Evolutionary conservation across 2,113 vertebrate genomes (phyloP).

Genomic region (Macrotus californicus): DNA sequence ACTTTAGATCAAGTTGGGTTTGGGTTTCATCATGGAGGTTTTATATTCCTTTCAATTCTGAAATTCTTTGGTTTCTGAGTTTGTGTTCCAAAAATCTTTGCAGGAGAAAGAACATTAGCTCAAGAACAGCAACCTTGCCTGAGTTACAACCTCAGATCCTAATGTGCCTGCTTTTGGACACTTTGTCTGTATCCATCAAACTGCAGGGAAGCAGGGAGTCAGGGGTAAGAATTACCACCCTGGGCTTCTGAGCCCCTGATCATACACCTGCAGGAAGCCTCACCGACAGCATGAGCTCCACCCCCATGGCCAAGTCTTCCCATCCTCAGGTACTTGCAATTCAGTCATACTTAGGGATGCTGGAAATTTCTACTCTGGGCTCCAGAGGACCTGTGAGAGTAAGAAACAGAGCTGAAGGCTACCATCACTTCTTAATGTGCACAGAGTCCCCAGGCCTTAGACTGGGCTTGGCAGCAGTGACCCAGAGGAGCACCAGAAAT

Average conservation of each 20-base stretch:
- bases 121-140: neutral
- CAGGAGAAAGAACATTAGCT: neutral
- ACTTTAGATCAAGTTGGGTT: neutral
- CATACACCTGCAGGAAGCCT: neutral
- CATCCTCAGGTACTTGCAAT: neutral
- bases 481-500: neutral
- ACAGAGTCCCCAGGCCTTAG: neutral
- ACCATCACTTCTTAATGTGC: neutral
- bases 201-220: neutral
- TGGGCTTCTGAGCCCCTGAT: neutral
- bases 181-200: conserved; percentile 22
- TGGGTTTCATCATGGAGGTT: neutral
- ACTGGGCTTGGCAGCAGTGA: neutral
- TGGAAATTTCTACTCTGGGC: neutral
- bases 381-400: neutral
- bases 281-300: neutral
- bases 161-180: neutral
- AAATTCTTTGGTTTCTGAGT: neutral
- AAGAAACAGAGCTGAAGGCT: neutral
- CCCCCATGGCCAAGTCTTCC: neutral
- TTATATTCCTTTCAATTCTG: neutral
- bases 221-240: neutral
- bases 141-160: neutral
- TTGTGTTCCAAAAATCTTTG: neutral
- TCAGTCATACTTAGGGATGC: neutral